Percentiles rank a stretch among this genome's conserved stretches.
Conservation (phyloP, 2,113 vertebrate genomes). For the Spermophilus dauricus region DNA sequence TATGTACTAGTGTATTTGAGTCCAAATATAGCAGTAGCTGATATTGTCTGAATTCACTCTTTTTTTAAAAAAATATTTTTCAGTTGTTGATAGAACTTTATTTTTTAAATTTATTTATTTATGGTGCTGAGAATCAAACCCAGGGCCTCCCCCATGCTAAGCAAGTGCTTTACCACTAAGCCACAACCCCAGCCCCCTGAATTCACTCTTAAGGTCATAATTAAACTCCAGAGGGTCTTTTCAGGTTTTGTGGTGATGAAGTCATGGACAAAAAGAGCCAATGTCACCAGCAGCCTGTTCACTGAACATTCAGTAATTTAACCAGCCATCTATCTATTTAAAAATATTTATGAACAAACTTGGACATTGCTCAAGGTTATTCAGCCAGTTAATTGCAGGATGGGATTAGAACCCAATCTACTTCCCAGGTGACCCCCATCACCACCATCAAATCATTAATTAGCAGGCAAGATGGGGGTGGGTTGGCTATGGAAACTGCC, state of each 20-base stretch:
- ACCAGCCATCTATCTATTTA: not conserved
- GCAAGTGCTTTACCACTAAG: too few species aligned
- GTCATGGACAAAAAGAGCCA: not conserved
- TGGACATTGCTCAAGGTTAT: not conserved
- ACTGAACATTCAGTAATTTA: not conserved
- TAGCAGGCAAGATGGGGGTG: not conserved
- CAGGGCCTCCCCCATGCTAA: too few species aligned
- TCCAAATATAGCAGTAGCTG: not conserved
- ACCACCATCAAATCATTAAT: not conserved
- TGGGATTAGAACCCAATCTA: not conserved
- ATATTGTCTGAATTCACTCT: constrained; percentile 3
- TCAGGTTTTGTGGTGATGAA: not conserved
- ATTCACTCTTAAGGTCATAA: not conserved
- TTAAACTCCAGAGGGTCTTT: not conserved
- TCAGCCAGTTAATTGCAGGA: not conserved
- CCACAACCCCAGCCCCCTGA: not conserved
- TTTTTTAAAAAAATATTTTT: too few species aligned
- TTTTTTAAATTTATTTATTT: too few species aligned
- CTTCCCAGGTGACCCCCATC: not conserved
- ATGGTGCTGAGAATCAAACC: too few species aligned
- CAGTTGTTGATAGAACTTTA: too few species aligned
- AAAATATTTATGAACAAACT: not conserved
- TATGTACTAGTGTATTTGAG: not conserved
- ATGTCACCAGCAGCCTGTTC: not conserved
- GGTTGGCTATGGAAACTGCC: not conserved